A percentile compares a stretch with the other conserved stretches of the same genome.
Evolutionary conservation across 1,140 invertebrate genomes (phyloP).

Genomic region (Drosophila insularis): DNA sequence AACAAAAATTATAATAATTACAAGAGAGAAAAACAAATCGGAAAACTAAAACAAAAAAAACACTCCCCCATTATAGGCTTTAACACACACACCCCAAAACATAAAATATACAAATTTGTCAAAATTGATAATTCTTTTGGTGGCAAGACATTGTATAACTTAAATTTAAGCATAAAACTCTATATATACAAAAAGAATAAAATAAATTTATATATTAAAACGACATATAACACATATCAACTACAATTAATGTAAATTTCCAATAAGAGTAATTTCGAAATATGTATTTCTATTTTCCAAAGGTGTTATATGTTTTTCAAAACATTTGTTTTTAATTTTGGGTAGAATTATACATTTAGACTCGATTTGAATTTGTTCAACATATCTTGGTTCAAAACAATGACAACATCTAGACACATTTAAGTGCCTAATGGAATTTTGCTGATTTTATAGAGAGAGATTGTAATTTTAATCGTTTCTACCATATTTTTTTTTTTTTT

Average conservation of each 20-base stretch:
- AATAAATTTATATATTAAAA: slow-evolving; percentile 1
- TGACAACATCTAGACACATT: no score
- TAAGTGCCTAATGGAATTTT: no score
- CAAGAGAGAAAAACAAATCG: slow-evolving; percentile 6
- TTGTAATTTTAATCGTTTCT: no score
- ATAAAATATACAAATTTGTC: background rate
- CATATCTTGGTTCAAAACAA: no score
- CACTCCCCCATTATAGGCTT: slow-evolving; percentile 12
- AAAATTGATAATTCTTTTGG: slow-evolving; percentile 40
- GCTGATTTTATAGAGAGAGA: no score
- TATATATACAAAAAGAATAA: background rate
- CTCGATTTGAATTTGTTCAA: no score
- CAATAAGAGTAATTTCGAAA: background rate
- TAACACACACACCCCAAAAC: slow-evolving; percentile 4
- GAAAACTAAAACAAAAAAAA: background rate
- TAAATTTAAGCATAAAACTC: slow-evolving; percentile 39
- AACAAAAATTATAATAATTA: slow-evolving; percentile 21
- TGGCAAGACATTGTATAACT: slow-evolving; percentile 35
- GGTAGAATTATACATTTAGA: no score
- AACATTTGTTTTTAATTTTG: no score
- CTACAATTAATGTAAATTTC: slow-evolving; percentile 49
- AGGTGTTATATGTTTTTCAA: no score
- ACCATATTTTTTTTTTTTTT: background rate
- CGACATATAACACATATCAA: slow-evolving; percentile 23
- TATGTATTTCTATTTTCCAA: background rate